Evolutionary conservation across 2,797 vertebrate species (phyloP).

Genomic region (Clarias fuscus): DNA sequence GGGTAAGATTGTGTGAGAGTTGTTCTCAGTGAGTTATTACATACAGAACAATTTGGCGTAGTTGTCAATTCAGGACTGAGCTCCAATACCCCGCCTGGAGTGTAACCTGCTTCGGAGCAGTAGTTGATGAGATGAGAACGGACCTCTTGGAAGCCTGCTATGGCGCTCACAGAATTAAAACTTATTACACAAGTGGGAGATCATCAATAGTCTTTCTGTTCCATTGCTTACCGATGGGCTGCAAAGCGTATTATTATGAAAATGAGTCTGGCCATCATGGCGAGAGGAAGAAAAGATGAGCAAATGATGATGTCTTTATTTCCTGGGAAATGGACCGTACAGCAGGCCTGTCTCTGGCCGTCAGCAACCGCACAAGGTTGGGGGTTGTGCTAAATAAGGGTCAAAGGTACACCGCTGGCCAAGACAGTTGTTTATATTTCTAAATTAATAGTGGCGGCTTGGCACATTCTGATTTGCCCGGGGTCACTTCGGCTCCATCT

Average conservation of each 20-base stretch:
- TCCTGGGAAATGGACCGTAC: slow-evolving; percentile 30
- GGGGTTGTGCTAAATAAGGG: slow-evolving; percentile 50
- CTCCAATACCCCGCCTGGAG: not conserved
- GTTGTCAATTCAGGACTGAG: slow-evolving; percentile 10
- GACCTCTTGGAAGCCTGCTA: slow-evolving; percentile 5
- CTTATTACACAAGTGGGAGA: not conserved
- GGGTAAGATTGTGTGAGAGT: slow-evolving; percentile 1
- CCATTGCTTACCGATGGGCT: slow-evolving; percentile 10
- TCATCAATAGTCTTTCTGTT: slow-evolving; percentile 32
- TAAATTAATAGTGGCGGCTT: slow-evolving; percentile 54
- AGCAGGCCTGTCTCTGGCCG: slow-evolving; percentile 34
- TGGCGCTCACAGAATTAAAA: slow-evolving; percentile 8
- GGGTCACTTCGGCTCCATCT: slow-evolving; percentile 31
- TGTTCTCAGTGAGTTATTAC: slow-evolving; percentile 5
- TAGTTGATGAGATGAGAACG: slow-evolving; percentile 5
- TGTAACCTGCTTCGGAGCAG: not conserved
- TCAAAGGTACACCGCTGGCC: slow-evolving; percentile 38
- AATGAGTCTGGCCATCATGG: slow-evolving; percentile 7
- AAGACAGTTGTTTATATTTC: slow-evolving; percentile 55
- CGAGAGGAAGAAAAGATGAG: slow-evolving; percentile 30
- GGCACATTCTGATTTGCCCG: slow-evolving; percentile 41
- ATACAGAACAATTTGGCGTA: not conserved
- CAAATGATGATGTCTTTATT: slow-evolving; percentile 47
- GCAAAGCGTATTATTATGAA: slow-evolving; percentile 17
- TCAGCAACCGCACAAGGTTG: slow-evolving; percentile 38